phyloP scores from a whole-genome alignment of 2,113 vertebrate species.

The Laticauda laticaudata region DNA sequence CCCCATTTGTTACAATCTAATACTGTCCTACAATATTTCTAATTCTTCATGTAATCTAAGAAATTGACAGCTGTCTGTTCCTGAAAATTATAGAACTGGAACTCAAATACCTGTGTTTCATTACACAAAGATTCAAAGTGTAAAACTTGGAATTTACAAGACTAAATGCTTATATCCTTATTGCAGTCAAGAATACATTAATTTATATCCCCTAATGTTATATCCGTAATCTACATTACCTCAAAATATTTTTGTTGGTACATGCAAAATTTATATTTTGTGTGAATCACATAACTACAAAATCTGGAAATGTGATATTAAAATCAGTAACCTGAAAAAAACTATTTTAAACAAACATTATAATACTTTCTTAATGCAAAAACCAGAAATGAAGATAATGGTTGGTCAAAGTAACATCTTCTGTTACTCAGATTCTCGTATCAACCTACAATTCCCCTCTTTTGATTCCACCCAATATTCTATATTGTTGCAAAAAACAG shows the following conservation, averaged over 20 bases:
- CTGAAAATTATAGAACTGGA: background rate
- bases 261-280: background rate
- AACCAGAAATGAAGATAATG: background rate
- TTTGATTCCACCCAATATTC: background rate
- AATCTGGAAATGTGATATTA: background rate
- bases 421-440: background rate
- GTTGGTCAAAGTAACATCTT: background rate
- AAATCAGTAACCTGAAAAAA: background rate
- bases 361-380: background rate
- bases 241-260: background rate
- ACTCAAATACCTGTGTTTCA: background rate
- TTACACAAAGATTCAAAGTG: background rate
- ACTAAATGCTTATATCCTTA: background rate
- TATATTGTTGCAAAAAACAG: background rate
- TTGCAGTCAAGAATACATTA: background rate
- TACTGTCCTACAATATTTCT: background rate
- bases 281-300: background rate
- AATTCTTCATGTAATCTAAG: background rate
- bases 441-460: background rate
- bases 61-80: background rate
- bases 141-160: background rate
- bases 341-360: background rate
- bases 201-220: background rate
- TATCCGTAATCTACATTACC: background rate
- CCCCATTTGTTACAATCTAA: background rate